Base-by-base conservation (phyloP, 2,888 invertebrate genomes). In the Thecophora atra region DNA sequence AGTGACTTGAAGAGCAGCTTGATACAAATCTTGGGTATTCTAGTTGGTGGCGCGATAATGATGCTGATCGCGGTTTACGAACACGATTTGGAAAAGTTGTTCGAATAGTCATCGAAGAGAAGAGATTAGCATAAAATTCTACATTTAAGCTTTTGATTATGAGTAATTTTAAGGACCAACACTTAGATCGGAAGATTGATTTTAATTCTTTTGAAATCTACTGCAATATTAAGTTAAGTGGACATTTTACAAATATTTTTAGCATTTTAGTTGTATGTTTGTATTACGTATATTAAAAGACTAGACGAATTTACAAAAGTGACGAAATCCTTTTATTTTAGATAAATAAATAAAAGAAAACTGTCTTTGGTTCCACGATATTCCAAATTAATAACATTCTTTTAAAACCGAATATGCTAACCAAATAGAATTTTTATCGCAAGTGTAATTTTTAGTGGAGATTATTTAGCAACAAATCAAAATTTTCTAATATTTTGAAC, bases 51-150 rank as follows among this genome's bases (percentile, higher is more conserved):
- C 58, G 84, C 89, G 44, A 91, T 94, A 75, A 94, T 94, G 94
- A 85, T 93, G 70, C 79, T 90, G 72, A 94, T 94, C 77, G 93
- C 93, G 2, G 83, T 93, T 6, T 91, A 92, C 79, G 94, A 94
- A 85, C 89, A 90, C 72, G 78, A 81, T 66, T 74, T 87, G 56
- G 80, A 81, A 73, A 74, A 75, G 70, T 71, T 83, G 24, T 84
- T 84, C 65, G 73, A 82, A 79, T 83, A 80, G 69, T 54, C 37
- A 24, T 42, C 4, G 13, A 68, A 5, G n/a, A 0, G 37, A 17
- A 30, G 8, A n/a, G 3, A 13, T 63, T 19, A 54, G 54, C 21
- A 54, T 54, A 19, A 54, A 54, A n/a, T 54, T 54, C 21, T 21
- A 54, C 11, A 58, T 13, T 26, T 58, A 58, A 58, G 24, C 13